Percentiles rank a stretch among this genome's conserved stretches.
phyloP scores from a whole-genome alignment of 2,888 invertebrate genomes.

The Agonopterix subpropinquella region DNA sequence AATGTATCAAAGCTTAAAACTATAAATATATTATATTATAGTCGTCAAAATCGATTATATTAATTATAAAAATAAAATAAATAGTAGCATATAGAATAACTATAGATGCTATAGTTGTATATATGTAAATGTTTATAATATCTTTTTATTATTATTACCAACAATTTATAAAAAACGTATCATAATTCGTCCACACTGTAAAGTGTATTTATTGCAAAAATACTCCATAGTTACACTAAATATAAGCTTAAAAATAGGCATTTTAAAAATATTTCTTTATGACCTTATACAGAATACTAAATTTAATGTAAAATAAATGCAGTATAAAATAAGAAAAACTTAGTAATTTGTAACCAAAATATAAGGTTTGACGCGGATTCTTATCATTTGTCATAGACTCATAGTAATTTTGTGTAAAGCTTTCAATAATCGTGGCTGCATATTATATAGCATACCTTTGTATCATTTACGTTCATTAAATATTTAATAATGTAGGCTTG shows the following conservation, averaged over 20 bases:
- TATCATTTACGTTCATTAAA: too few species aligned
- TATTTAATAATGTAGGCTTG: too few species aligned
- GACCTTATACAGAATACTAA: neutral
- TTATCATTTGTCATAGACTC: neutral
- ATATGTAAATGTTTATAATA: slow-evolving; percentile 8
- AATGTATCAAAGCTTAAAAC: neutral
- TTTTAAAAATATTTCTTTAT: neutral
- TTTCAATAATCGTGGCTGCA: too few species aligned
- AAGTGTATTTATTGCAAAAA: slow-evolving; percentile 41
- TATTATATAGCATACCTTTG: too few species aligned
- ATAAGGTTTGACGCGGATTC: slow-evolving; percentile 1
- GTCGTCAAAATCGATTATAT: neutral
- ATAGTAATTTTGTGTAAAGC: too few species aligned
- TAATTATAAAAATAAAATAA: neutral
- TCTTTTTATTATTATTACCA: slow-evolving; percentile 14
- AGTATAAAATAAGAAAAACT: slow-evolving; percentile 15
- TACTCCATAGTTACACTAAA: neutral
- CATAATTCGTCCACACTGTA: slow-evolving; percentile 63
- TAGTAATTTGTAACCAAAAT: slow-evolving; percentile 10
- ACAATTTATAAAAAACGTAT: slow-evolving; percentile 32
- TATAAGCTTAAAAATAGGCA: slow-evolving; percentile 23
- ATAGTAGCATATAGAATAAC: neutral
- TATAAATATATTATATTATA: neutral
- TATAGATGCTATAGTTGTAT: neutral
- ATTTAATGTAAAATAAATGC: neutral